A percentile compares a stretch with the other conserved stretches of the same genome.
Evolutionary conservation across 23 tunicate genomes (phyloP).

Genomic region (Corella eumyota): DNA sequence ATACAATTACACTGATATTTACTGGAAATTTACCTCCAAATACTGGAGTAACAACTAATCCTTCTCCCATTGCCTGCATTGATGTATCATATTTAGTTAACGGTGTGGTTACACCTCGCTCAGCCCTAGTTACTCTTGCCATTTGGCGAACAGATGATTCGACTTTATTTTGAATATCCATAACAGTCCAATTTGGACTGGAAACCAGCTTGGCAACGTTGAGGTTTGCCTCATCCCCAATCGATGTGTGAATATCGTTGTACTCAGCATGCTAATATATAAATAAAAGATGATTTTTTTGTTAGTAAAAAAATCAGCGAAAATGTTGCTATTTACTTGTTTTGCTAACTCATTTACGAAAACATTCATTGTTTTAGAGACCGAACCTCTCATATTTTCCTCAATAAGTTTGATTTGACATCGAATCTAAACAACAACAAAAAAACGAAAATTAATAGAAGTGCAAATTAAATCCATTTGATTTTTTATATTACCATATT

Average conservation of each 20-base stretch:
- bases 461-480: too few species aligned
- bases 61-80: constrained; percentile 10
- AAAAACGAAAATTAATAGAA: constrained; percentile 3
- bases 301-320: background rate
- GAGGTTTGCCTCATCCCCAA: constrained; percentile 1
- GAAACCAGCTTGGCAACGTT: constrained; percentile 1
- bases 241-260: constrained; percentile 20
- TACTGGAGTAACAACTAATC: too few species aligned
- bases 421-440: constrained; percentile 19
- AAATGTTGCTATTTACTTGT: constrained; percentile 8
- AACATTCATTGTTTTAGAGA: constrained; percentile 54
- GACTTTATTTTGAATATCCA: constrained; percentile 26
- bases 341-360: constrained; percentile 52
- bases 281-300: background rate
- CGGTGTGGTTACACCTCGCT: constrained; percentile 6
- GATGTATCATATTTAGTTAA: background rate
- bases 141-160: constrained; percentile 40
- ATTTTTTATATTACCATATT: too few species aligned
- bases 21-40: too few species aligned
- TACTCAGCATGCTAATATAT: constrained; percentile 27
- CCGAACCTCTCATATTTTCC: constrained; percentile 22
- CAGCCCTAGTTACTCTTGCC: constrained; percentile 27
- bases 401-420: constrained; percentile 52
- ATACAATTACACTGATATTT: too few species aligned
- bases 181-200: constrained; percentile 1